Evolutionary conservation across 1,140 invertebrate species (phyloP).

Genomic region (Aphaenogaster rudis): DNA sequence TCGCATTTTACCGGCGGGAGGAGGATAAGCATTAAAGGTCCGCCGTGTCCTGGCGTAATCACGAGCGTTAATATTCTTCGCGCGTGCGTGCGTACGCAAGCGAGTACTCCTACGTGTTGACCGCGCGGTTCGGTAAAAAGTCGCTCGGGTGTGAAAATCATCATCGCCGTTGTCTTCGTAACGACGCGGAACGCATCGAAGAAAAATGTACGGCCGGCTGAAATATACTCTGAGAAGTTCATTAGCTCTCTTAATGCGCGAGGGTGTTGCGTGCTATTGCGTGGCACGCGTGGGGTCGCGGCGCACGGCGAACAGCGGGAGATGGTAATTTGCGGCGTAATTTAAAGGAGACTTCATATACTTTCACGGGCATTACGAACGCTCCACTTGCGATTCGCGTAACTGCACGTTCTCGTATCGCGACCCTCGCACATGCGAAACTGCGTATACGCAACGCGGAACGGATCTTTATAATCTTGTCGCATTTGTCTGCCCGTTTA

Average conservation of each 20-base stretch:
- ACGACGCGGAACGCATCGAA: slow-evolving; percentile 45
- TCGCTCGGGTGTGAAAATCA: slow-evolving; percentile 51
- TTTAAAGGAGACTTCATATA: slow-evolving; percentile 55
- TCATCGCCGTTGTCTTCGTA: slow-evolving; percentile 51
- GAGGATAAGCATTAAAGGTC: slow-evolving; percentile 46
- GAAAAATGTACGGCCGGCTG: slow-evolving; percentile 49
- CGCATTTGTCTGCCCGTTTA: slow-evolving; percentile 22
- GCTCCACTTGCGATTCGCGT: slow-evolving; percentile 61
- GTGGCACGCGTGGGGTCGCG: slow-evolving; percentile 66
- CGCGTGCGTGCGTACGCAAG: slow-evolving; percentile 2
- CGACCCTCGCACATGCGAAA: background rate
- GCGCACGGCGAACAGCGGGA: slow-evolving; percentile 56
- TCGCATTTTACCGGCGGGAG: slow-evolving; percentile 7
- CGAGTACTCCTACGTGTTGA: background rate
- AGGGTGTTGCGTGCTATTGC: slow-evolving; percentile 67
- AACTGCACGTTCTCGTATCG: slow-evolving; percentile 57
- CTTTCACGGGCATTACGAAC: slow-evolving; percentile 66
- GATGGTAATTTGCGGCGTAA: slow-evolving; percentile 70
- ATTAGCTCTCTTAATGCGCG: slow-evolving; percentile 67
- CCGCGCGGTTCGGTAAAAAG: slow-evolving; percentile 31
- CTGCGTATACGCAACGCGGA: background rate
- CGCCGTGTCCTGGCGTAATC: slow-evolving; percentile 43
- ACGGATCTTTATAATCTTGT: slow-evolving; percentile 13
- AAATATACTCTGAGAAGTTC: slow-evolving; percentile 64
- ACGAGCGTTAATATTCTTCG: slow-evolving; percentile 54